A percentile compares a stretch with the other conserved stretches of the same genome.
phyloP scores from a whole-genome alignment of 2,797 vertebrate genomes.

The Argya squamiceps region DNA sequence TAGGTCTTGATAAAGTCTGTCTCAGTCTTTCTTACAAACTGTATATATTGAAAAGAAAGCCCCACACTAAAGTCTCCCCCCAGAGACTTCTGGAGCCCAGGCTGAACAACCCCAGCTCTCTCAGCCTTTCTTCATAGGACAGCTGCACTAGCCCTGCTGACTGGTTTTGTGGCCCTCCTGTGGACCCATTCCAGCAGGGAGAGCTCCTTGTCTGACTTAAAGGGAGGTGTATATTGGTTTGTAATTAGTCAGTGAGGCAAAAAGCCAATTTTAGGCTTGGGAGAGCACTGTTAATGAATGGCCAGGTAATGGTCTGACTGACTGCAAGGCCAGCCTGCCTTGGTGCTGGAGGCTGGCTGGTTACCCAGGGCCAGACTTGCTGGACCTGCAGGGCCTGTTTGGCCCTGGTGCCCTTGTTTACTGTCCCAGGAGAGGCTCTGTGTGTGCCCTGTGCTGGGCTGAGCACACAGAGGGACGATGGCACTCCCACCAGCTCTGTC shows the following conservation, averaged over 20 bases:
- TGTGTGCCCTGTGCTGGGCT: rapidly evolving
- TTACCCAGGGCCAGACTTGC: background rate
- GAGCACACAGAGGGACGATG: rapidly evolving
- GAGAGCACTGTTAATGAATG: slow-evolving; percentile 20
- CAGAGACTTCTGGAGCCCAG: background rate
- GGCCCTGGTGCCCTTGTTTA: background rate
- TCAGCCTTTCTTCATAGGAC: background rate
- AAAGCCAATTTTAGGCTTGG: background rate
- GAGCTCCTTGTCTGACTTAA: background rate
- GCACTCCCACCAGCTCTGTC: background rate
- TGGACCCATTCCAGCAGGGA: background rate
- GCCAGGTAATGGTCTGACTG: background rate
- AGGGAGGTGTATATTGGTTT: background rate
- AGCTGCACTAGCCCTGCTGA: background rate
- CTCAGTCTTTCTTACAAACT: background rate
- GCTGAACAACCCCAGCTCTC: background rate
- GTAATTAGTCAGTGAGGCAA: background rate
- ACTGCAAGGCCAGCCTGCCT: background rate
- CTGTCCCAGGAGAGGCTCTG: background rate
- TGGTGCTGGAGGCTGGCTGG: background rate
- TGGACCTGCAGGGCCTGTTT: background rate
- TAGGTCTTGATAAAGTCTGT: background rate
- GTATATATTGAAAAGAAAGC: background rate
- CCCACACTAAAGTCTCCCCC: background rate
- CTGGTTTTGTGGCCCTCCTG: background rate